phyloP scores from a whole-genome alignment of 2,888 invertebrate genomes.

The Lasioglossum lativentre region DNA sequence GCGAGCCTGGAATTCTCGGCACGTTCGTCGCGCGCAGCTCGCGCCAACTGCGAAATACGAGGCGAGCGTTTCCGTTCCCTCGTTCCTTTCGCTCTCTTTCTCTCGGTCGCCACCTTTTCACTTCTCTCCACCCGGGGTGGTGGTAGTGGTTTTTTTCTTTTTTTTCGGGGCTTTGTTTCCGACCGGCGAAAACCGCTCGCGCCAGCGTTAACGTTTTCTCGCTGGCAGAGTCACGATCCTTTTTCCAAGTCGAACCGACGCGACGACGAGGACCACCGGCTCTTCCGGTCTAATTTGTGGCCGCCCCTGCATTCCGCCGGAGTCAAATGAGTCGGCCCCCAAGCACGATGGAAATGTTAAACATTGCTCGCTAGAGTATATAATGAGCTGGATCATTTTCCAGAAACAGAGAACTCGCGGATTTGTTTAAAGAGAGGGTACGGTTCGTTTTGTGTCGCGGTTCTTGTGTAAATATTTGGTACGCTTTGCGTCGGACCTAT shows the following conservation, averaged over 20 bases:
- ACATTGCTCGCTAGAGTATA: neutral
- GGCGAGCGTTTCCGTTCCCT: conserved; percentile 31
- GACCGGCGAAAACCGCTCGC: conserved; percentile 23
- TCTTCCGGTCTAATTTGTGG: neutral
- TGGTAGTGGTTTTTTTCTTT: neutral
- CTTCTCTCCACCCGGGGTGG: neutral
- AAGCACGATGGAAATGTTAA: neutral
- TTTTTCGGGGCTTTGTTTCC: conserved; percentile 15
- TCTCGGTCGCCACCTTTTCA: neutral
- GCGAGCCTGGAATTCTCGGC: conserved; percentile 57
- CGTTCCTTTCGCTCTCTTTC: conserved; percentile 9
- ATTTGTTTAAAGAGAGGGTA: neutral
- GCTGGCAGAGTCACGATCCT: conserved; percentile 11
- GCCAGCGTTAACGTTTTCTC: conserved; percentile 13
- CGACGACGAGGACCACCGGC: conserved; percentile 23
- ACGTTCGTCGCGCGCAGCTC: conserved; percentile 58
- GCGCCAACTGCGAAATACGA: conserved; percentile 59
- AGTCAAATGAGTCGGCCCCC: neutral
- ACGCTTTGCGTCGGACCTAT: neutral
- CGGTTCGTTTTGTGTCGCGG: neutral
- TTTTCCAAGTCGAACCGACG: conserved; percentile 38
- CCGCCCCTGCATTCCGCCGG: neutral
- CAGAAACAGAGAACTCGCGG: neutral
- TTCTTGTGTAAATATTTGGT: neutral
- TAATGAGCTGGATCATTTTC: neutral